Conservation (phyloP, 2,113 vertebrate genomes). For the Microtus oregoni region DNA sequence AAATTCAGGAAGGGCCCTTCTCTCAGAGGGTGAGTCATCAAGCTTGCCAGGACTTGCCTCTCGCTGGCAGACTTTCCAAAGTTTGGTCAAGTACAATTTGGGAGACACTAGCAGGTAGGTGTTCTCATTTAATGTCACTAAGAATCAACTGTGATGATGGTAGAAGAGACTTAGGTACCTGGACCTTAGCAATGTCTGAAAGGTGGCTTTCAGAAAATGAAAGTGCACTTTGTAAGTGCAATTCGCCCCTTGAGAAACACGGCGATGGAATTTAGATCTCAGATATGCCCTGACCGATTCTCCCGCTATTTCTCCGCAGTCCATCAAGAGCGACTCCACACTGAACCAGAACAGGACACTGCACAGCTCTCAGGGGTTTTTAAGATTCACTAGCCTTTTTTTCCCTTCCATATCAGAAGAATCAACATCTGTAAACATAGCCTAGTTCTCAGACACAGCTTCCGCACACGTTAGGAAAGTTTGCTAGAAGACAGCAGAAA, state of each 20-base stretch:
- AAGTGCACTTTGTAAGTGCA: not conserved
- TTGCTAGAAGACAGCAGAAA: not conserved
- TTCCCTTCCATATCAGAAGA: constrained; percentile 39
- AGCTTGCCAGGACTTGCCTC: constrained; percentile 35
- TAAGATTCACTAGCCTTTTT: constrained; percentile 18
- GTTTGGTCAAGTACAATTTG: not conserved
- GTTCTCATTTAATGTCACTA: not conserved
- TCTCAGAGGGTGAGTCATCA: constrained; percentile 22
- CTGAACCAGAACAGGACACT: constrained; percentile 49
- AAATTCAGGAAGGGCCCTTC: not conserved
- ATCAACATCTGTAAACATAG: constrained; percentile 38
- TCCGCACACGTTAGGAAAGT: not conserved
- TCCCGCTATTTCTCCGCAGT: not conserved
- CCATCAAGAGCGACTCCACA: not conserved
- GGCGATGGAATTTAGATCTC: not conserved
- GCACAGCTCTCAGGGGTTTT: constrained; percentile 9
- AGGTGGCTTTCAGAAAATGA: not conserved
- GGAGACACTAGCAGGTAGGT: not conserved
- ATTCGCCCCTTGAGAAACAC: constrained; percentile 19
- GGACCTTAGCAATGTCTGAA: not conserved
- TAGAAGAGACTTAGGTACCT: not conserved
- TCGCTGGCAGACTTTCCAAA: not conserved
- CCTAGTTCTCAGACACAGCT: not conserved
- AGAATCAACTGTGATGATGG: not conserved
- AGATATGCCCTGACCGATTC: too few species aligned